phyloP scores from a whole-genome alignment of 2,888 invertebrate species.

The Psylliodes chrysocephalus region DNA sequence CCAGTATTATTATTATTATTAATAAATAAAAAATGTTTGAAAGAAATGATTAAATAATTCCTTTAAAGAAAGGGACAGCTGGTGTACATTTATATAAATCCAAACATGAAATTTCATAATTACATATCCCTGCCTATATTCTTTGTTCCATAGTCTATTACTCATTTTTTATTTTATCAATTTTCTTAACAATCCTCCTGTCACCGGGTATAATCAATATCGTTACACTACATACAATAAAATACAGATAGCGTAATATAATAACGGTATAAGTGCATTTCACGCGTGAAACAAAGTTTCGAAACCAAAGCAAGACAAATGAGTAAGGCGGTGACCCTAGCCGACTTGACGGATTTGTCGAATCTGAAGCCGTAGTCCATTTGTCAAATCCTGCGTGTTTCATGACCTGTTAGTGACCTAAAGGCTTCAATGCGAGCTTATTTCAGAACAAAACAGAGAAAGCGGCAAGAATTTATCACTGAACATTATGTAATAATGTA shows the following conservation, averaged over 20 bases:
- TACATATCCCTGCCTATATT: too few species aligned
- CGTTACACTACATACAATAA: slow-evolving; percentile 14
- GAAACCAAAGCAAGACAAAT: slow-evolving; percentile 22
- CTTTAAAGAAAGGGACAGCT: too few species aligned
- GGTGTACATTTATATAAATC: too few species aligned
- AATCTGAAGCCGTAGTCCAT: slow-evolving; percentile 27
- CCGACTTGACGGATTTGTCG: slow-evolving; percentile 23
- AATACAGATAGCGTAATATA: background rate
- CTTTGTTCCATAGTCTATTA: background rate
- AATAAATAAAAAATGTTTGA: too few species aligned
- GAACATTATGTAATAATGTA: too few species aligned
- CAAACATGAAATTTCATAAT: too few species aligned
- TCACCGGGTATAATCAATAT: background rate
- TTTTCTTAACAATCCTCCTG: background rate
- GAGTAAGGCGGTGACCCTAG: slow-evolving; percentile 20
- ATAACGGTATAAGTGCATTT: slow-evolving; percentile 21
- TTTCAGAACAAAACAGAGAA: background rate
- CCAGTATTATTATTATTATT: too few species aligned
- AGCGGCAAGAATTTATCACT: too few species aligned
- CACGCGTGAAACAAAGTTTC: slow-evolving; percentile 14
- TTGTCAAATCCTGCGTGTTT: slow-evolving; percentile 23
- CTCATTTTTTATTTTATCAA: background rate
- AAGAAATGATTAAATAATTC: too few species aligned
- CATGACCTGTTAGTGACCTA: slow-evolving; percentile 12
- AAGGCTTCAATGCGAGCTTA: background rate